Percentiles rank a stretch among this genome's conserved stretches.
These are phyloP conservation scores for Microcebus ravelobensis DNA, from an alignment of 2,113 vertebrate genomes.

Conservation along the genomic window DNA sequence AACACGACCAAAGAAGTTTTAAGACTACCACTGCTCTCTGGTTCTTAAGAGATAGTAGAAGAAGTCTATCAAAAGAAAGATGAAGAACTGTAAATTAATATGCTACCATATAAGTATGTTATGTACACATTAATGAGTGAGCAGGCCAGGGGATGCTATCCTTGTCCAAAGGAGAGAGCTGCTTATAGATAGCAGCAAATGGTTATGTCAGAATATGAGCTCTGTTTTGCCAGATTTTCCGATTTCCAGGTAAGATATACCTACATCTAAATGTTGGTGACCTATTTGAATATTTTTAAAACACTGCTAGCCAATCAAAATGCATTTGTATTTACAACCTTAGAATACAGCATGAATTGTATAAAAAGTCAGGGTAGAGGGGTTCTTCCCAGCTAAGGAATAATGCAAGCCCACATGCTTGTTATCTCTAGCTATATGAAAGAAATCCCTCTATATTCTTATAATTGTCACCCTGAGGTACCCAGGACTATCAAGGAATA, in stretches of 20 bases:
- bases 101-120: not conserved
- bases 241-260: not conserved
- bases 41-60: not conserved
- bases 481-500: not conserved
- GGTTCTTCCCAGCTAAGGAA: not conserved
- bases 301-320: not conserved
- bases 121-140: not conserved
- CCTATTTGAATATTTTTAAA: not conserved
- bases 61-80: not conserved
- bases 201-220: not conserved
- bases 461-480: not conserved
- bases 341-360: not conserved
- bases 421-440: not conserved
- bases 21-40: not conserved
- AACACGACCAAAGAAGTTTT: not conserved
- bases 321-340: not conserved
- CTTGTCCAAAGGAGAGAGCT: not conserved
- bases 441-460: not conserved
- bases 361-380: not conserved
- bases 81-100: not conserved
- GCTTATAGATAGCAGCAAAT: not conserved
- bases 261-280: not conserved
- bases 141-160: not conserved
- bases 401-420: not conserved
- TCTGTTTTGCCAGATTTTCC: not conserved